Base-by-base conservation (phyloP, 2,113 vertebrate species). In the Melanerpes aurifrons region DNA sequence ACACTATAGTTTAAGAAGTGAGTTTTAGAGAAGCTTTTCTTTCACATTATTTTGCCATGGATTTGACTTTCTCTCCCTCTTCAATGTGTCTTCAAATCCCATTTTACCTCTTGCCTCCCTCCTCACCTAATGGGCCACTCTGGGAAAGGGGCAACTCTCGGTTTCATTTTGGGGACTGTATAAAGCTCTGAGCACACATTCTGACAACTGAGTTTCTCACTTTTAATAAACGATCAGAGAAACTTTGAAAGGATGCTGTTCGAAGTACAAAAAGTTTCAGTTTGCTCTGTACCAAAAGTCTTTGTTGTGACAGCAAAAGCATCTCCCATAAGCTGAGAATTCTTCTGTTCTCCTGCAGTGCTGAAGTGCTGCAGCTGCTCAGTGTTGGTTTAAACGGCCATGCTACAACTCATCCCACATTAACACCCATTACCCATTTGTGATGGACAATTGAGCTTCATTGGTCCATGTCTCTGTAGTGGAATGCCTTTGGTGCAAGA, bases 361-460 rank as follows among this genome's bases (percentile, higher is more conserved):
- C 56, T 50, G 10, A 86, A 79, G 63, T 6, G 47, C 47, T 82
- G 86, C 90, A 93, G 86, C 89, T 93, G 81, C 61, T 92, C 47
- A 15, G 9, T 28, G 28, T 32, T 71, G 69, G 90, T 71, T 90
- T 85, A 35, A 77, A 67, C 62, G 86, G 58, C 69, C 35, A 17
- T 2, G 71, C 63, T 76, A 72, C 86, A 94, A 35, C 48, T 87
- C n/a, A 15, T 53, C 40, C 71, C 82, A 85, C 57, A 66, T 92
- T 75, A 86, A 87, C 82, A 80, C 72, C 81, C 78, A 35, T 77
- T 58, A 71, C 53, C 62, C 62, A 68, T 75, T 71, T 66, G 61
- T 35, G 66, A 85, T 47, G 86, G 89, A 87, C 86, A 97, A 81
- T 26, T 91, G 91, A 89, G 90, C 89, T 77, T 92, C 93, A 72